Conservation (phyloP, 2,888 invertebrate genomes). For the Tiliacea aurago region DNA sequence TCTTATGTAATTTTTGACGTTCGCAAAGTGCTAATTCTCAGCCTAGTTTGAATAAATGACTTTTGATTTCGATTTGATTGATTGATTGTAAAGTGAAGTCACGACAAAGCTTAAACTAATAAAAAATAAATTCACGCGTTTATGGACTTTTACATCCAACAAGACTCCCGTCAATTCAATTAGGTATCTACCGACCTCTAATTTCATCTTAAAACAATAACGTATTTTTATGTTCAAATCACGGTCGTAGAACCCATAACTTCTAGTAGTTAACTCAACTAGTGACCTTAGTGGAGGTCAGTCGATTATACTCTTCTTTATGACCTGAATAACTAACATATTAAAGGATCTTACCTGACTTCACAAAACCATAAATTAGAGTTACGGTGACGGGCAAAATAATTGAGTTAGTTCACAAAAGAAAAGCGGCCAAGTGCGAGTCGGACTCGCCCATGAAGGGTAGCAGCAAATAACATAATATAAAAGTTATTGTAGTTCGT, state of each 20-base stretch:
- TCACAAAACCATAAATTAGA: constrained; percentile 9
- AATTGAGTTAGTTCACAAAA: constrained; percentile 12
- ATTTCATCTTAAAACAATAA: constrained; percentile 24
- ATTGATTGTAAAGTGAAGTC: too few relatives aligned
- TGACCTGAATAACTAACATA: constrained; percentile 34
- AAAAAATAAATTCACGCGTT: neutral
- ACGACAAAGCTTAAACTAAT: too few relatives aligned
- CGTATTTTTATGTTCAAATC: constrained; percentile 27
- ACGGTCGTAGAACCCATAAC: constrained; percentile 28
- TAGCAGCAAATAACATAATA: too few relatives aligned
- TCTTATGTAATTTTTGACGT: too few relatives aligned
- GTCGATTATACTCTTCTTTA: constrained; percentile 34
- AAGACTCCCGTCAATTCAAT: neutral
- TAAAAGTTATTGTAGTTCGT: too few relatives aligned
- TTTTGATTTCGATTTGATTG: too few relatives aligned
- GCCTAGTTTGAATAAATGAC: too few relatives aligned
- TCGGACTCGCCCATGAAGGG: neutral
- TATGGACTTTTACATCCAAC: neutral
- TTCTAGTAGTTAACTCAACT: constrained; percentile 37
- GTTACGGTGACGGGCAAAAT: constrained; percentile 17
- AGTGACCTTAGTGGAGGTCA: constrained; percentile 42
- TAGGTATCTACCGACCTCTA: neutral
- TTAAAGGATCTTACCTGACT: constrained; percentile 37
- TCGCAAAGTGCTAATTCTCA: too few relatives aligned
- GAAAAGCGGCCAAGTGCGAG: constrained; percentile 1